Base-by-base conservation (phyloP, 2,113 vertebrate genomes). In the Halichoeres trimaculatus region DNA sequence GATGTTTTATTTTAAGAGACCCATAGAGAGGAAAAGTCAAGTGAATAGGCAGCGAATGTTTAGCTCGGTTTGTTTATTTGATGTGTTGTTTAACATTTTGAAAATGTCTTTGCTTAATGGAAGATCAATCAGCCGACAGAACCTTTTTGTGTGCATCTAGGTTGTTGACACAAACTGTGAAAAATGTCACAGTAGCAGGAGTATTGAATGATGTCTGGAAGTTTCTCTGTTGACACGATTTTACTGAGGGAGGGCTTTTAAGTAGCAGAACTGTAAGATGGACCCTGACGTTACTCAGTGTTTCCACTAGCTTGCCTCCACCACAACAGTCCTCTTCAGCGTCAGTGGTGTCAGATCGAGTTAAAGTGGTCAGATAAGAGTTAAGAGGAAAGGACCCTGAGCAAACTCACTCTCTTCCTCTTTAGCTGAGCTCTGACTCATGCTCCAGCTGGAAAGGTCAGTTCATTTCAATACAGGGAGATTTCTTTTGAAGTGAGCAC, bases 401-500 rank as follows among this genome's bases (percentile, higher is more conserved):
- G 62, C 45, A 26, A 62, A 66, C 41, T 45, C 48, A 20, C 63
- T 34, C 17, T 34, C 47, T 66, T 6, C 38, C 40, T 22, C 36
- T 50, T 48, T 26, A 65, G 70, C 8, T 34, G 47, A 11, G 63
- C 74, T 77, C 26, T 73, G 77, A 78, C 63, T 85, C 56, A 43
- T n/a, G 20, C 58, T 73, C 55, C 26, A 7, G 3, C 53, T 71
- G 4, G 0, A 80, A 87, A 87, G 83, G 80, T 87, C 85, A 70
- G 51, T 72, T 72, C 70, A 43, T 81, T 75, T 59, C 70, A 70
- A 13, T 62, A 53, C 55, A 17, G 23, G 19, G 23, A 73, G 62
- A 48, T 81, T 47, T 74, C 62, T 61, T 78, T 74, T 87, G 76
- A 87, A 85, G 74, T 71, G 64, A 79, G 59, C 57, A 10, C 76